Conservation (phyloP, 2,888 invertebrate genomes). For the Macrosiphum euphorbiae region DNA sequence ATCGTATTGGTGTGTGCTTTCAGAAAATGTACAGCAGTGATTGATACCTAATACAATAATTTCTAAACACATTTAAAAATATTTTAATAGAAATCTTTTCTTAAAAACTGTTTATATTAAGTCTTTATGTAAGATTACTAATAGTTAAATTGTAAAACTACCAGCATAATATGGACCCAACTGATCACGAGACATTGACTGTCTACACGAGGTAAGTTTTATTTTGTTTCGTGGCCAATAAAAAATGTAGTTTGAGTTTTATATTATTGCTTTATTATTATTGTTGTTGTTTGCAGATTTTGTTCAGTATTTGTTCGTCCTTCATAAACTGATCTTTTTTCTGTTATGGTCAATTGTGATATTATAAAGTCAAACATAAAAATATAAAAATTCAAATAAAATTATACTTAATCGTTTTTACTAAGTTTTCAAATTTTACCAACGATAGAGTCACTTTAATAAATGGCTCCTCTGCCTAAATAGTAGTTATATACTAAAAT, state of each 20-base stretch:
- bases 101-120: background rate
- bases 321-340: background rate
- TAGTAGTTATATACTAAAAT: background rate
- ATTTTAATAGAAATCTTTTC: background rate
- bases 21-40: background rate
- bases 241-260: background rate
- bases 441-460: background rate
- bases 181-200: background rate
- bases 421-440: background rate
- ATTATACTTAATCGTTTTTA: background rate
- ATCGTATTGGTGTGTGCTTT: background rate
- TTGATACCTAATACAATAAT: background rate
- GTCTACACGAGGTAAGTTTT: background rate
- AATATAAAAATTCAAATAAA: background rate
- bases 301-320: background rate
- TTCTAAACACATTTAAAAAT: background rate
- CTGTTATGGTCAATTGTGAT: background rate
- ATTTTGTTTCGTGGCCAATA: background rate
- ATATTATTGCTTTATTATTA: slow-evolving; percentile 1
- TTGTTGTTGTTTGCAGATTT: background rate
- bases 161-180: background rate
- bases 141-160: background rate
- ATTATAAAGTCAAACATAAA: background rate
- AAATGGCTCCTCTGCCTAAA: background rate
- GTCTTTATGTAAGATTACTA: background rate